Conservation (phyloP, 2,113 vertebrate genomes). For the Zosterops hypoxanthus region DNA sequence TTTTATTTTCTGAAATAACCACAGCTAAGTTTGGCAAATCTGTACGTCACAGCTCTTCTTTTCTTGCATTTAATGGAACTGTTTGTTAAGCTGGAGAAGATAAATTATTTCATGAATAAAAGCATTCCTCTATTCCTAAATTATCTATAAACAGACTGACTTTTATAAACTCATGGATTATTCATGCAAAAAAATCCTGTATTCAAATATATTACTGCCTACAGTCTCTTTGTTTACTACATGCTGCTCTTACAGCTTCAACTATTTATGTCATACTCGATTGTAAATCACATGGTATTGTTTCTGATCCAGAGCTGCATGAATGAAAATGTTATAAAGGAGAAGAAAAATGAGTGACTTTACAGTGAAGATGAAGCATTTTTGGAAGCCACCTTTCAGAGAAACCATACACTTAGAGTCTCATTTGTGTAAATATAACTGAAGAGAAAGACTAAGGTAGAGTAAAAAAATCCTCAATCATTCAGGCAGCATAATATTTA, state of each 20-base stretch:
- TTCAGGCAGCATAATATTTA: not conserved
- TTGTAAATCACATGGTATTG: slow-evolving; percentile 35
- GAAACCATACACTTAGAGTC: not conserved
- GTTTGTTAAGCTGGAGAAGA: not conserved
- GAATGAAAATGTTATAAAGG: not conserved
- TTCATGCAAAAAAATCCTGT: slow-evolving; percentile 33
- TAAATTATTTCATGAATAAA: not conserved
- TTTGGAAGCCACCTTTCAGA: not conserved
- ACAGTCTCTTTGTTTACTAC: slow-evolving; percentile 58
- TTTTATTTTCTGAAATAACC: not conserved
- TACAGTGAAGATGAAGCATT: not conserved
- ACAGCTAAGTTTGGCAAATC: not conserved
- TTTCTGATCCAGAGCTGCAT: not conserved
- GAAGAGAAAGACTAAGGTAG: not conserved
- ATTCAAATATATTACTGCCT: slow-evolving; percentile 49
- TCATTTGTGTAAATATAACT: not conserved
- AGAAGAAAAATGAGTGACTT: not conserved
- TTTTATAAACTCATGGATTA: slow-evolving; percentile 53
- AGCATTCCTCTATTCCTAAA: slow-evolving; percentile 4
- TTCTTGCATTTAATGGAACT: not conserved
- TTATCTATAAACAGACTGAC: slow-evolving; percentile 17
- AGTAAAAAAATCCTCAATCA: not conserved
- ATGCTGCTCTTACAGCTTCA: slow-evolving; percentile 21
- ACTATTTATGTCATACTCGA: not conserved
- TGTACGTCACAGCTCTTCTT: not conserved